These are phyloP conservation scores for Corydoras sp. DNA, from an alignment of 2,113 vertebrate genomes.

Conservation along the genomic window DNA sequence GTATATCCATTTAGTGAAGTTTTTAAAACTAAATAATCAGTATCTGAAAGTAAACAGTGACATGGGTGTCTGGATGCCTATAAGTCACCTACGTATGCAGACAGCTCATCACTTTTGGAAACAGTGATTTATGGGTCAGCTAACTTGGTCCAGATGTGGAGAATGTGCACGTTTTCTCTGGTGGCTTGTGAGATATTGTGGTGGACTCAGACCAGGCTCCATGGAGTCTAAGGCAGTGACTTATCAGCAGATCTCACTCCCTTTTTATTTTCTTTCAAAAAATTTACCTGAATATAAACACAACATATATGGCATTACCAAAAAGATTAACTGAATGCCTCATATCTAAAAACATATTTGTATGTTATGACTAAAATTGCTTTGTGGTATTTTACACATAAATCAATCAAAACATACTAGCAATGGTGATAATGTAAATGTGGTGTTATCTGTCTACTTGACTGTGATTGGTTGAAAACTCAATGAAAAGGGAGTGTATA, in stretches of 20 bases:
- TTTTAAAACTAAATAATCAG: slow-evolving; percentile 26
- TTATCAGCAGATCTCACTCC: slow-evolving; percentile 35
- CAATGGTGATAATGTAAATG: not conserved
- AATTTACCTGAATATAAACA: not conserved
- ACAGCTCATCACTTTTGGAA: slow-evolving; percentile 37
- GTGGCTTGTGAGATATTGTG: slow-evolving; percentile 41
- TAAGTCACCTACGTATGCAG: slow-evolving; percentile 33
- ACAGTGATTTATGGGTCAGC: slow-evolving; percentile 52
- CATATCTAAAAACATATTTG: too few relatives aligned
- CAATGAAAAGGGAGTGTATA: not conserved
- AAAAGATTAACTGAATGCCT: not conserved
- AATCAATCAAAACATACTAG: too few relatives aligned
- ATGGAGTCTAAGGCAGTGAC: slow-evolving; percentile 44
- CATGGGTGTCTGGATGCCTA: slow-evolving; percentile 33
- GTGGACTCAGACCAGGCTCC: slow-evolving; percentile 45
- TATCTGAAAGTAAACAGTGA: slow-evolving; percentile 46
- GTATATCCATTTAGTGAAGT: not conserved
- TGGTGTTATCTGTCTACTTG: not conserved
- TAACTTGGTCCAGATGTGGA: slow-evolving; percentile 61
- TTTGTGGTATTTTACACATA: too few relatives aligned
- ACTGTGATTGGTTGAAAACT: slow-evolving; percentile 4
- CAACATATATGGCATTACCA: not conserved
- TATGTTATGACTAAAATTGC: too few relatives aligned
- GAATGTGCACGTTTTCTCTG: slow-evolving; percentile 41
- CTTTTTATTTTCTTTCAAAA: not conserved